Conservation (phyloP, 2,797 vertebrate species). For the Gambusia yucatana region DNA sequence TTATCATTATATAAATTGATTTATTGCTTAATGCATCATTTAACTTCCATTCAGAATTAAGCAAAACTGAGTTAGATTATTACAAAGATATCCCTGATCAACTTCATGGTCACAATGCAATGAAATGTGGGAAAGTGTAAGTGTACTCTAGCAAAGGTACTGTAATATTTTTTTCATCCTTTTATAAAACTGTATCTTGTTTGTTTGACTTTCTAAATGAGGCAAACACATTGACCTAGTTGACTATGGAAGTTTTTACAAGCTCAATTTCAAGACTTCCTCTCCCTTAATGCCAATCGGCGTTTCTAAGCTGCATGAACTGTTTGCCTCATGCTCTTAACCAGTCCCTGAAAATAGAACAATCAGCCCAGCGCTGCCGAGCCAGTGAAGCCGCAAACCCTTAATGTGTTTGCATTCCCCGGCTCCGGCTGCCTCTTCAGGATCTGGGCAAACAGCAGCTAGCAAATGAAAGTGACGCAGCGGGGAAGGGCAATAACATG, state of each 20-base stretch:
- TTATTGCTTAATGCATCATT: neutral
- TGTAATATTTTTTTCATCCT: neutral
- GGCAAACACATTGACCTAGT: neutral
- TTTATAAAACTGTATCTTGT: neutral
- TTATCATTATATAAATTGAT: too few relatives aligned
- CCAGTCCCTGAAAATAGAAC: neutral
- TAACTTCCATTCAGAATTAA: neutral
- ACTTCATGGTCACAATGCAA: neutral
- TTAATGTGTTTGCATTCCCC: slow-evolving; percentile 18
- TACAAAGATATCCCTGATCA: neutral
- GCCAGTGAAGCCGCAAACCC: slow-evolving; percentile 2
- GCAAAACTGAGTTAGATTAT: neutral
- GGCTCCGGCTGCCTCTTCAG: slow-evolving; percentile 2
- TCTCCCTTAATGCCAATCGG: neutral
- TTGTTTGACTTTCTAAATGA: neutral
- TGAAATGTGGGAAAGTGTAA: neutral
- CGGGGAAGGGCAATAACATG: slow-evolving; percentile 24
- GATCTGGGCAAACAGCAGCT: slow-evolving; percentile 35
- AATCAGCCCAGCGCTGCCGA: slow-evolving; percentile 6
- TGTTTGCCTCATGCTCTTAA: neutral
- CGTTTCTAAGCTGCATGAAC: neutral
- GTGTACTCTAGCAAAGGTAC: neutral
- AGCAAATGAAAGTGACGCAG: slow-evolving; percentile 30
- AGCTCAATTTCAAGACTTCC: neutral
- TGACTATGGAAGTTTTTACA: neutral